Evolutionary conservation across 2,113 vertebrate species (phyloP).

Genomic region (Dipodomys merriami): DNA sequence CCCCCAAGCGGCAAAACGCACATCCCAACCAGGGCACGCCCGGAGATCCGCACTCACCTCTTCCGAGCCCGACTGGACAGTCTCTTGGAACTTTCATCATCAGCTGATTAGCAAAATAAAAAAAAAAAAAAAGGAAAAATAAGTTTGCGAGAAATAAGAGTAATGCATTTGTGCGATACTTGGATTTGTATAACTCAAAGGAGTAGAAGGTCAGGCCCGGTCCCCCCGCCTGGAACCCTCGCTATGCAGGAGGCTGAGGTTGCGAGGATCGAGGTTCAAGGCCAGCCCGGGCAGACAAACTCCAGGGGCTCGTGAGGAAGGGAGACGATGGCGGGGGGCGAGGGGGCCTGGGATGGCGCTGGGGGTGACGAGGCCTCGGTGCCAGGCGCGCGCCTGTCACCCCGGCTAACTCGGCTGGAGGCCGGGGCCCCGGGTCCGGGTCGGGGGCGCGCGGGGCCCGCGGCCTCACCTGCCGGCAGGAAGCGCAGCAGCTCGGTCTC

Average conservation of each 20-base stretch:
- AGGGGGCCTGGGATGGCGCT: too few species aligned
- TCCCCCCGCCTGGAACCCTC: not conserved
- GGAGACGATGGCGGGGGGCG: too few species aligned
- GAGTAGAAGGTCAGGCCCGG: not conserved
- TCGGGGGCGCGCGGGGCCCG: not conserved
- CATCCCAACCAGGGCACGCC: not conserved
- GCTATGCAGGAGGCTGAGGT: not conserved
- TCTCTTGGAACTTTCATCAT: constrained; percentile 84
- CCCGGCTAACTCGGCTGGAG: too few species aligned
- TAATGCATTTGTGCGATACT: too few species aligned
- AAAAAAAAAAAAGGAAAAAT: too few species aligned
- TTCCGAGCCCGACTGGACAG: constrained; percentile 91
- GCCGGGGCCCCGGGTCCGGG: not conserved
- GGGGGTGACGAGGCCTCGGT: too few species aligned
- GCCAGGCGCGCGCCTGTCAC: too few species aligned
- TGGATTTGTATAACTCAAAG: too few species aligned
- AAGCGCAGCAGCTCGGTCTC: constrained; percentile 93
- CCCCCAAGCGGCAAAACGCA: not conserved
- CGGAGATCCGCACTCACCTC: constrained; percentile 84
- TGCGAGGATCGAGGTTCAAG: too few species aligned
- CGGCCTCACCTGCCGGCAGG: constrained; percentile 86
- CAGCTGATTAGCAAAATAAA: constrained; percentile 60
- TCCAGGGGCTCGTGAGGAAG: too few species aligned
- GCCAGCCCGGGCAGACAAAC: too few species aligned
- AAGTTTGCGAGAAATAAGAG: too few species aligned